These are phyloP conservation scores for Trachelipus rathkii DNA, from an alignment of 1,140 invertebrate genomes.

Conservation along the genomic window DNA sequence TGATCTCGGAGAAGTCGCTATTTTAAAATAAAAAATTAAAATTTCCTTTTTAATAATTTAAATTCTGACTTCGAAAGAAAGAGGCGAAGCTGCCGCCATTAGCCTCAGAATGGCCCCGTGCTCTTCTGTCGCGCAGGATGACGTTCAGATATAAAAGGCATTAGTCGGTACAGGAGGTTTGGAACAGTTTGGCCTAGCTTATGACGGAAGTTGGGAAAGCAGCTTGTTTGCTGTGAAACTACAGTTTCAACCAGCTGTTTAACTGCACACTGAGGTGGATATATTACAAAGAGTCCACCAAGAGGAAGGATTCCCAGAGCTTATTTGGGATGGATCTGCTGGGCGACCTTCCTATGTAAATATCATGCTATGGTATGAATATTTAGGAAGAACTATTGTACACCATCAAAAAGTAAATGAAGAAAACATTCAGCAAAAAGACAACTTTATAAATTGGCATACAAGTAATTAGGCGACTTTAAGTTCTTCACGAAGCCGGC, in stretches of 20 bases:
- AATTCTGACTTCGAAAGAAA: not conserved
- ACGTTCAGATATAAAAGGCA: not conserved
- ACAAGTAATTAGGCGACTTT: not conserved
- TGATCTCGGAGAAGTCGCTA: too few species aligned
- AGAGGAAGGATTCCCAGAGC: not conserved
- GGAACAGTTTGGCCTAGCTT: not conserved
- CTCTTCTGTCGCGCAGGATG: not conserved
- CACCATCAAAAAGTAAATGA: not conserved
- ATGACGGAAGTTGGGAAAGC: not conserved
- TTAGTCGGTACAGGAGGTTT: not conserved
- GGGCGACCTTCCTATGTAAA: not conserved
- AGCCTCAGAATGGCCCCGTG: not conserved
- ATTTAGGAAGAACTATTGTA: not conserved
- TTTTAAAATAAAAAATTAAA: too few species aligned
- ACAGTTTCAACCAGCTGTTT: not conserved
- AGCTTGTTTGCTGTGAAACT: not conserved
- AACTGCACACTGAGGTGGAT: not conserved
- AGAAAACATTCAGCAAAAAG: not conserved
- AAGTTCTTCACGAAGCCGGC: not conserved
- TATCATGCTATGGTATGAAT: not conserved
- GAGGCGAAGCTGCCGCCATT: not conserved
- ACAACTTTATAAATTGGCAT: conserved; percentile 5
- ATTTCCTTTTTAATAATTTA: not conserved
- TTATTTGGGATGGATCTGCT: conserved; percentile 1
- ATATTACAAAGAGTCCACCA: not conserved